These are phyloP conservation scores for Conops quadrifasciatus DNA, from an alignment of 2,888 invertebrate genomes.

Conservation along the genomic window DNA sequence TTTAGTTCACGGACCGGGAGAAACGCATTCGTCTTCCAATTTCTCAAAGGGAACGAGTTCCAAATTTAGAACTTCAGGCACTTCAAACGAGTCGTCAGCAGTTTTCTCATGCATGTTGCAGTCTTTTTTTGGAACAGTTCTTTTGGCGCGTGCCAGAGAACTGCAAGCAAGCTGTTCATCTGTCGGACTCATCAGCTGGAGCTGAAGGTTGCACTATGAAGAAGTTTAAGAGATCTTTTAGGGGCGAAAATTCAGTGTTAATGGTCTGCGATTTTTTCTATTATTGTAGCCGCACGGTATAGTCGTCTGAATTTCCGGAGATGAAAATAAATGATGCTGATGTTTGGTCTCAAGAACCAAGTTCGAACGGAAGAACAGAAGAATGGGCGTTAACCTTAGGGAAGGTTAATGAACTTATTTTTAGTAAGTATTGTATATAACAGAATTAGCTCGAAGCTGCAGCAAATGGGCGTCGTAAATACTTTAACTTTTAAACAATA, in stretches of 20 bases:
- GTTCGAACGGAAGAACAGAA: background rate
- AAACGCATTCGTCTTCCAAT: background rate
- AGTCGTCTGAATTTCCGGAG: conserved; percentile 15
- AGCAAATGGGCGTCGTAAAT: too few species aligned
- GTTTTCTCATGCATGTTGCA: background rate
- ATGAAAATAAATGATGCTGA: background rate
- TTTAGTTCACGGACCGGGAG: background rate
- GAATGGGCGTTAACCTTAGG: background rate
- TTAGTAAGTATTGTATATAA: too few species aligned
- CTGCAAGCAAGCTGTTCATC: conserved; percentile 1
- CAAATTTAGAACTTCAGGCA: conserved; percentile 14
- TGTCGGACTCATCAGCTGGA: conserved; percentile 9
- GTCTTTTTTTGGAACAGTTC: background rate
- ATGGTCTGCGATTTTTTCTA: background rate
- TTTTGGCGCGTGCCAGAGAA: conserved; percentile 28
- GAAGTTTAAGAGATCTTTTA: conserved; percentile 2
- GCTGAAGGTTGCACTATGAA: background rate
- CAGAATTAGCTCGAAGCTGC: too few species aligned
- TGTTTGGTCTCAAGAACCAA: background rate
- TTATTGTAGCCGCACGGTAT: background rate
- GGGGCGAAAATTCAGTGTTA: conserved; percentile 20
- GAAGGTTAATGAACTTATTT: background rate
- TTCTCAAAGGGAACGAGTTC: conserved; percentile 20
- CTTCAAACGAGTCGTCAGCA: conserved; percentile 1
- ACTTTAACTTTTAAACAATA: too few species aligned